phyloP scores from a whole-genome alignment of 2,113 vertebrate species.

The Brachypodius melanocephalos region DNA sequence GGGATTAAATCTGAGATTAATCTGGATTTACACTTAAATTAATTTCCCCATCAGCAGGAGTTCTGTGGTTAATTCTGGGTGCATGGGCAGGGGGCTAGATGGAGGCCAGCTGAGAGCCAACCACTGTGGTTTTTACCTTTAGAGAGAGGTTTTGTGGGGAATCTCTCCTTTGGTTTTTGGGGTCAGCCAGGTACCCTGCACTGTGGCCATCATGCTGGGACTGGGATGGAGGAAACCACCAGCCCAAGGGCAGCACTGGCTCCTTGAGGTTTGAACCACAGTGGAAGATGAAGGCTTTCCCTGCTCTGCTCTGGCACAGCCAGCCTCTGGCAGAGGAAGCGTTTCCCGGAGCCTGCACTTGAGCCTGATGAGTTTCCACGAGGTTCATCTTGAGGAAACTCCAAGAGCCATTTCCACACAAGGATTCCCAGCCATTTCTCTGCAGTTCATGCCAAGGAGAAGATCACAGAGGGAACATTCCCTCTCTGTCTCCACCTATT shows the following conservation, averaged over 20 bases:
- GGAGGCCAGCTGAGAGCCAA: not conserved
- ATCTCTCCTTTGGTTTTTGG: not conserved
- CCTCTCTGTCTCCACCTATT: accelerated
- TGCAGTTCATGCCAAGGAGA: not conserved
- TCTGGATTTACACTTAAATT: constrained; percentile 6
- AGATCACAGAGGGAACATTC: not conserved
- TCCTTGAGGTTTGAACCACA: not conserved
- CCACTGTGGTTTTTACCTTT: not conserved
- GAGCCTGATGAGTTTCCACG: not conserved
- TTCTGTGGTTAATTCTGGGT: not conserved
- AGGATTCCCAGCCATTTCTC: not conserved
- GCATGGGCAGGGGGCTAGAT: not conserved
- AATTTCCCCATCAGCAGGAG: not conserved
- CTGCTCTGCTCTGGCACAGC: not conserved
- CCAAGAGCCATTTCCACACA: not conserved
- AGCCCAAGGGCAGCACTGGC: not conserved
- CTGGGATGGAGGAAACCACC: not conserved
- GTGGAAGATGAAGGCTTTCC: not conserved
- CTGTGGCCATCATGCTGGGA: not conserved
- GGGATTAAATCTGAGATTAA: constrained; percentile 9
- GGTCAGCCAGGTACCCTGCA: not conserved
- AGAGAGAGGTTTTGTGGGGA: not conserved
- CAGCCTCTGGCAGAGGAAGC: not conserved
- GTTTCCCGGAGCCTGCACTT: not conserved
- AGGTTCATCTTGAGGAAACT: not conserved